These are phyloP conservation scores for Alfaro cultratus DNA, from an alignment of 2,797 vertebrate species.

Conservation along the genomic window DNA sequence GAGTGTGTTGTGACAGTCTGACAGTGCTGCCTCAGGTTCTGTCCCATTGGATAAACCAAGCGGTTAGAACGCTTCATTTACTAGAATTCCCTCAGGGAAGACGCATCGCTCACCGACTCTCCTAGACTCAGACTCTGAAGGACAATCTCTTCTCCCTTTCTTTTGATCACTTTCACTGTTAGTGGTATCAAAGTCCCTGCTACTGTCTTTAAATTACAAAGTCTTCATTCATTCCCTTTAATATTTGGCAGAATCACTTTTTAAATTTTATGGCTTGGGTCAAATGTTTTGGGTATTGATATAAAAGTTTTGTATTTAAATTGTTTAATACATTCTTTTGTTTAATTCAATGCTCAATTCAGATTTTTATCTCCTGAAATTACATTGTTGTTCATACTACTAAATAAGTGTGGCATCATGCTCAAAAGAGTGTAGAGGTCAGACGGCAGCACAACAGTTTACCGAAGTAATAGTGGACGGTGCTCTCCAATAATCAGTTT, in stretches of 20 bases:
- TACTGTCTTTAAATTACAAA: background rate
- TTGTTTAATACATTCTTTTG: too few species aligned
- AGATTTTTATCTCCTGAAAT: too few species aligned
- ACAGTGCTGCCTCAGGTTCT: constrained; percentile 55
- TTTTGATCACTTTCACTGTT: background rate
- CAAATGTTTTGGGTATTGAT: too few species aligned
- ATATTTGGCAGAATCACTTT: background rate
- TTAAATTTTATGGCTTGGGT: background rate
- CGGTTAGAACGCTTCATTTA: constrained; percentile 67
- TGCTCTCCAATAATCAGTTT: too few species aligned
- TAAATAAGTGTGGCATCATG: too few species aligned
- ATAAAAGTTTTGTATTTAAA: too few species aligned
- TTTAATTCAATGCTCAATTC: too few species aligned
- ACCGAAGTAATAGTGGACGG: too few species aligned
- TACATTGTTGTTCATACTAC: too few species aligned
- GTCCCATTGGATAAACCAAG: constrained; percentile 55
- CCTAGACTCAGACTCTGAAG: constrained; percentile 36
- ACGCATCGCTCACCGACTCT: constrained; percentile 59
- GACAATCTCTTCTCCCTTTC: constrained; percentile 21
- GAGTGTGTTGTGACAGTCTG: constrained; percentile 60
- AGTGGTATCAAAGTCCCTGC: background rate
- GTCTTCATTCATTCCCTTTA: background rate
- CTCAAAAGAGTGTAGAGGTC: too few species aligned
- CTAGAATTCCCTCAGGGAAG: constrained; percentile 57
- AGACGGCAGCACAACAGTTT: too few species aligned